phyloP scores from a whole-genome alignment of 2,888 invertebrate species.

The Pachydiplax longipennis region DNA sequence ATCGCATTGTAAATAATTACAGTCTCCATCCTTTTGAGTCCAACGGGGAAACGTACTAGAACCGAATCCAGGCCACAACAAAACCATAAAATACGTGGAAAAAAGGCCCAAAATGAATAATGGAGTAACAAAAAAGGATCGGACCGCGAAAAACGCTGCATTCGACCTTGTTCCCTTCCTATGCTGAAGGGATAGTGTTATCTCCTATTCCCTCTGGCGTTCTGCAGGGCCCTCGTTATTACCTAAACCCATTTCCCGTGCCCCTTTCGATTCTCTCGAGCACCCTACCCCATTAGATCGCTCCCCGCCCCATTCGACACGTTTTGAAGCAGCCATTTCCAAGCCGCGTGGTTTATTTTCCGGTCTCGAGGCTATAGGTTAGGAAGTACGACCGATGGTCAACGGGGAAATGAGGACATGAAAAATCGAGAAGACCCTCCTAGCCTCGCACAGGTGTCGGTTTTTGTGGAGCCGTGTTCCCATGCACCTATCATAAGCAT shows the following conservation, averaged over 20 bases:
- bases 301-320: not conserved
- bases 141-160: not conserved
- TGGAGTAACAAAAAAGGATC: too few species aligned
- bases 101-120: not conserved
- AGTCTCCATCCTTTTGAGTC: too few species aligned
- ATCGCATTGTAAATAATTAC: too few species aligned
- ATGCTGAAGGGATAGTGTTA: not conserved
- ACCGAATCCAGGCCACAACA: not conserved
- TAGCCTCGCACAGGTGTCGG: too few species aligned
- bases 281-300: not conserved
- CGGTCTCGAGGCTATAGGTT: not conserved
- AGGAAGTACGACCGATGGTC: not conserved
- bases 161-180: not conserved
- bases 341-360: not conserved
- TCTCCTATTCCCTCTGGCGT: not conserved
- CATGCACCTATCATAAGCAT: too few species aligned
- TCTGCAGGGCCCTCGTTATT: not conserved
- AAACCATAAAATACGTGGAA: not conserved
- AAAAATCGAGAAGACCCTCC: not conserved
- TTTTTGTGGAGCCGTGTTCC: too few species aligned
- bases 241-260: not conserved
- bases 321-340: not conserved
- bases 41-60: not conserved
- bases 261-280: too few species aligned
- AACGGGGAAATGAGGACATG: not conserved